Evolutionary conservation across 2,797 vertebrate genomes (phyloP), one percentile per base, ranked within the genome.

Genomic region (Gadopsis marmoratus): DNA sequence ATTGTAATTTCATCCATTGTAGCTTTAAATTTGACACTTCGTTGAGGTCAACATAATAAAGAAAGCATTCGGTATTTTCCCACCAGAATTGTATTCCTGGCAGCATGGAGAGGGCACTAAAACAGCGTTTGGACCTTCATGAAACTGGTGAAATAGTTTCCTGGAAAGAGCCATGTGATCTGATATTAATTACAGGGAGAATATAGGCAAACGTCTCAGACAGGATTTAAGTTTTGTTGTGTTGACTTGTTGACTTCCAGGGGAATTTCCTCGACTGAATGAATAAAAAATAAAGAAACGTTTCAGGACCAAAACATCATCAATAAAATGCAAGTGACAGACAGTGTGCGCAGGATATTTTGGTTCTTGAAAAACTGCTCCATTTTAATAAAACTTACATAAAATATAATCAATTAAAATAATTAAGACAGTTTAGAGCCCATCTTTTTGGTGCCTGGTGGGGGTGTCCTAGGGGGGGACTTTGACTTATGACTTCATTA

Each of bases 131-230:
- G 45, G 29, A 77, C 23, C 35, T 21, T 64, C 17, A 21, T 33
- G 43, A 65, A 76, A 64, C 50, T 48, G 23, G 31, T 75, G 35
- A 51, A 77, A 55, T 29, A 29, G 62, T 41, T 68, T 72, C 54
- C 60, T 65, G 72, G 71, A 64, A 68, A 63, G 33, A 68, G 37
- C 8, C 3, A 13, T 17, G 35, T 56, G 35, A 71, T 61, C 48
- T 83, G 75, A 39, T 55, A 54, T 11, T 43, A 39, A 83, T 83
- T 71, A 43, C 17, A 19, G 4, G 54, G 39, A 50, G 16, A 70
- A 39, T 8, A 51, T 16, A 71, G 53, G 47, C 23, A 64, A 70
- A 58, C 10, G 0, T 50, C 31, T 31, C 53, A 59, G 29, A 72
- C 17, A 56, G 9, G 26, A n/a, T 71, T 54, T 35, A 1, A 70